Base-by-base conservation (phyloP, 2,888 invertebrate genomes). In the Meandrusa payeni region DNA sequence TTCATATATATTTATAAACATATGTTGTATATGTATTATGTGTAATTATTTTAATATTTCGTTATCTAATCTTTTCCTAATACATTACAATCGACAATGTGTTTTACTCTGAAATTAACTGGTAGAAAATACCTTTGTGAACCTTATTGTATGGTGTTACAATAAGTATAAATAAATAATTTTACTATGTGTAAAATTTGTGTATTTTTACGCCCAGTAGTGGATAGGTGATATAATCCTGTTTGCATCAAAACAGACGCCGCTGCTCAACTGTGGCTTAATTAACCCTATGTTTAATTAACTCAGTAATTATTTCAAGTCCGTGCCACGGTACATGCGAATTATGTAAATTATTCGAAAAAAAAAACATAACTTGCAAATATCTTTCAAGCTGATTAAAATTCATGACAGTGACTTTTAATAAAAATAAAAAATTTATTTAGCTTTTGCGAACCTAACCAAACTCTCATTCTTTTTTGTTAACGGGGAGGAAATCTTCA, bases 261-360 rank as follows among this genome's bases (percentile, higher is more conserved):
- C 32, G 26, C 40, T 12, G n/a, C 20, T 26, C 32, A 41, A 12
- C 10, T 29, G 26, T 9, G 32, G 32, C 20, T 41, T 32, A 40
- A 32, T 40, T 31, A 40, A 24, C 23, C 23, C 29, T 31, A 31
- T 26, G 11, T 17, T 37, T 27, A 37, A 37, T 37, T 37, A 37
- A 37, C 37, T 28, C 12, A 17, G 37, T 33, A 41, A 41, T 40
- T 41, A 41, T 41, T 33, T 32, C 32, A 33, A 41, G 26, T 26
- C 19, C 26, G 31, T 32, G 15, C 26, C 40, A 26, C 17, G 10
- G 29, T 31, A 24, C 23, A 23, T 23, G 19, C 19, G 24, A 32
- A 40, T 40, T 40, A 40, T 32, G 24, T 40, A 40, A 32, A 40
- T 32, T 40, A 40, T 32, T 11, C 13, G 19, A 40, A 40, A n/a